These are phyloP conservation scores for Callipepla californica DNA, from an alignment of 2,113 vertebrate genomes.

Conservation along the genomic window DNA sequence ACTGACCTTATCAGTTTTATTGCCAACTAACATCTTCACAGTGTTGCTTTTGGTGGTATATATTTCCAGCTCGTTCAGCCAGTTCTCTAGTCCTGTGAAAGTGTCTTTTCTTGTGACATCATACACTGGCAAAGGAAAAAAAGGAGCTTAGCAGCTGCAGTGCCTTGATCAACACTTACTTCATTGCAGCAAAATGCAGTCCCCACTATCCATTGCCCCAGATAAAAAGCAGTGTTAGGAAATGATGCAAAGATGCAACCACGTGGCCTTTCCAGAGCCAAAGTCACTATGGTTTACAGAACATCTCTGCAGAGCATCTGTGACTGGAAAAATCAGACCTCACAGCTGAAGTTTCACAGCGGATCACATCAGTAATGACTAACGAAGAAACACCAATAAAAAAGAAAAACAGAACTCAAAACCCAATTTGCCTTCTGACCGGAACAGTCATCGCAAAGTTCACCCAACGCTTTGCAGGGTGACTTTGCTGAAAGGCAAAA, in stretches of 20 bases:
- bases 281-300: not conserved
- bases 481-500: not conserved
- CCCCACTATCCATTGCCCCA: not conserved
- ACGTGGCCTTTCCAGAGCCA: not conserved
- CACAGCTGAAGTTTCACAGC: not conserved
- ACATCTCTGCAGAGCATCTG: not conserved
- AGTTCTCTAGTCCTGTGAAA: conserved; percentile 44
- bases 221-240: not conserved
- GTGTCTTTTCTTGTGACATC: conserved; percentile 72
- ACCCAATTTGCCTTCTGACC: not conserved
- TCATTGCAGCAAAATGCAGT: not conserved
- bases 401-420: not conserved
- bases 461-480: not conserved
- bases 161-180: not conserved
- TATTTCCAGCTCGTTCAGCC: conserved; percentile 61
- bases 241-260: not conserved
- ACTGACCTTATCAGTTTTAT: conserved; percentile 69
- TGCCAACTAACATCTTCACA: conserved; percentile 75
- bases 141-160: not conserved
- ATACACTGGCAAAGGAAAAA: conserved; percentile 61
- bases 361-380: not conserved
- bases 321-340: not conserved
- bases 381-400: not conserved
- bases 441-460: not conserved
- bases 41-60: not conserved